Percentiles rank a stretch among this genome's conserved stretches.
These are phyloP conservation scores for Drosophila cognata DNA, from an alignment of 2,888 invertebrate species.

Conservation along the genomic window DNA sequence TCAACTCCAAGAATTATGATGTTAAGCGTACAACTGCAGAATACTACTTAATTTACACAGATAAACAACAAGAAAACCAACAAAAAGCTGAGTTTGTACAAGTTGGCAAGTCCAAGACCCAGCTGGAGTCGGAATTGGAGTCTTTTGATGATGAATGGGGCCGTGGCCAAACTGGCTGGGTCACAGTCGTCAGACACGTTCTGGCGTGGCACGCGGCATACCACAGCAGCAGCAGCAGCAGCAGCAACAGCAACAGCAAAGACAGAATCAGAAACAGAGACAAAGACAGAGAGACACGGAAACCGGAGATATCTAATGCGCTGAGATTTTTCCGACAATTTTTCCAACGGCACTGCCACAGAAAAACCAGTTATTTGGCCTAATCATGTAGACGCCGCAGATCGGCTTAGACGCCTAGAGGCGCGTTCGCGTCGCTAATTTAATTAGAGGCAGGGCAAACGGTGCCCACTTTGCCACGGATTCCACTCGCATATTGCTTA, in stretches of 20 bases:
- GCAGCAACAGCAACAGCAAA: constrained; percentile 1
- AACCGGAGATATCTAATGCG: constrained; percentile 1
- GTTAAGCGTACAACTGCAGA: constrained; percentile 65
- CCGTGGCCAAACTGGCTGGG: constrained; percentile 64
- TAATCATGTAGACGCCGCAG: constrained; percentile 54
- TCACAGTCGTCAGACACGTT: constrained; percentile 76
- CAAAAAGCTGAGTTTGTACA: constrained; percentile 18
- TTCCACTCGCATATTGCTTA: constrained; percentile 54
- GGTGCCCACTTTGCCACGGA: constrained; percentile 42
- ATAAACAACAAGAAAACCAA: constrained; percentile 38
- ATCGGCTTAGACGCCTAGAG: constrained; percentile 33
- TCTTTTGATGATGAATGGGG: constrained; percentile 13
- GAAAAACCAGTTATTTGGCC: constrained; percentile 66
- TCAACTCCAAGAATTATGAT: constrained; percentile 67
- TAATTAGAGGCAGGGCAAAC: constrained; percentile 68
- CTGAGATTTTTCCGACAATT: constrained; percentile 52
- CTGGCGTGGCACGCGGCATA: constrained; percentile 74
- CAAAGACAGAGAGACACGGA: constrained; percentile 2
- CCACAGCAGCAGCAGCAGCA: constrained; percentile 33
- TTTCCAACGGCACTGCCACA: constrained; percentile 50
- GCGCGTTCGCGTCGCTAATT: constrained; percentile 64
- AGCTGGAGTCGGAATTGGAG: constrained; percentile 9
- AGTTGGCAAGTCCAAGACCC: constrained; percentile 37
- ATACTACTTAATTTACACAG: constrained; percentile 74
- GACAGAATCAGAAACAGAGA: constrained; percentile 4